Percentiles rank a stretch among this genome's conserved stretches.
These are phyloP conservation scores for Hemibagrus guttatus DNA, from an alignment of 2,797 vertebrate genomes.

Conservation along the genomic window DNA sequence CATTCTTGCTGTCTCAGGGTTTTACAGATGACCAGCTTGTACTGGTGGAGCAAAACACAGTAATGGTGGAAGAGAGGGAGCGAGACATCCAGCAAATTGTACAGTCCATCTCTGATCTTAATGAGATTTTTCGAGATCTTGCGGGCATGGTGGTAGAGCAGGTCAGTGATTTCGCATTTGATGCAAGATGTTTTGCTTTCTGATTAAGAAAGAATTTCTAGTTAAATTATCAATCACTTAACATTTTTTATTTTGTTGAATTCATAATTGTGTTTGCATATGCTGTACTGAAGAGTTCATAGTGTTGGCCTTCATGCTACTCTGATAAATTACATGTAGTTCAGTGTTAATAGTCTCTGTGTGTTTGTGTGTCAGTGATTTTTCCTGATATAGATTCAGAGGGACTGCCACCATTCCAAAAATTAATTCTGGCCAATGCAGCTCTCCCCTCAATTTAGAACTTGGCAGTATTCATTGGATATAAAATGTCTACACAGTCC, in stretches of 20 bases:
- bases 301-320: too few relatives aligned
- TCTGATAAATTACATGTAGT: too few relatives aligned
- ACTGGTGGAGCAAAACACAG: conserved; percentile 87
- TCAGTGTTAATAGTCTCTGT: too few relatives aligned
- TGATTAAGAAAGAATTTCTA: too few relatives aligned
- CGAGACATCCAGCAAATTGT: conserved; percentile 91
- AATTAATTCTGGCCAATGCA: neutral
- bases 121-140: conserved; percentile 93
- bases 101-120: conserved; percentile 96
- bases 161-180: conserved; percentile 61
- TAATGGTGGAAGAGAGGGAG: conserved; percentile 93
- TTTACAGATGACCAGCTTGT: conserved; percentile 93
- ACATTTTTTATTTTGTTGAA: too few relatives aligned
- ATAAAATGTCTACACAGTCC: too few relatives aligned
- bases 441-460: neutral
- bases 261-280: too few relatives aligned
- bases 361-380: too few relatives aligned
- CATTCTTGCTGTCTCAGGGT: conserved; percentile 71
- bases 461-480: neutral
- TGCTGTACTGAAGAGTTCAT: too few relatives aligned
- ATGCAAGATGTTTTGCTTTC: neutral
- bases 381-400: neutral
- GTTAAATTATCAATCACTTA: too few relatives aligned
- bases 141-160: conserved; percentile 88
- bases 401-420: neutral